These are phyloP conservation scores for Zygaena filipendulae DNA, from an alignment of 2,888 invertebrate genomes.

Conservation along the genomic window DNA sequence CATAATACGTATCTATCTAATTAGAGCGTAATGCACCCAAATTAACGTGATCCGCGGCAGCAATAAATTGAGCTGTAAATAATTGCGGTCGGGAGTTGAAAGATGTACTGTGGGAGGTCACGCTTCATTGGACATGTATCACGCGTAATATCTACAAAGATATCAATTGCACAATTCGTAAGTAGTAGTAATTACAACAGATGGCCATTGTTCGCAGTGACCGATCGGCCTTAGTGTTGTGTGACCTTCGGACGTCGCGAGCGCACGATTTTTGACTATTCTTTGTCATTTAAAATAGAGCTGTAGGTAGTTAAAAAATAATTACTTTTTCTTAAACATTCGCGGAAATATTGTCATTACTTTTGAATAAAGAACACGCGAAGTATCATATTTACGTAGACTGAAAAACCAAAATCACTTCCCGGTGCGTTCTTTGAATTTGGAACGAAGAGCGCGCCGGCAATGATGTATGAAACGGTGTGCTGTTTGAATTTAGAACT, in stretches of 20 bases:
- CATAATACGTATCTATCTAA: constrained; percentile 20
- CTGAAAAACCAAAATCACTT: too few species aligned
- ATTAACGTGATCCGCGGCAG: too few species aligned
- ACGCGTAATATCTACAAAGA: constrained; percentile 34
- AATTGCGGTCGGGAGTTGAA: constrained; percentile 7
- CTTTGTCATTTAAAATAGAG: constrained; percentile 28
- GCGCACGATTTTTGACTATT: constrained; percentile 60
- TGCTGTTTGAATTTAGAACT: too few species aligned
- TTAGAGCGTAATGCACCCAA: constrained; percentile 12
- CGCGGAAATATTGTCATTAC: too few species aligned
- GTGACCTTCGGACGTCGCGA: constrained; percentile 48
- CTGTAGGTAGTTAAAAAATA: constrained; percentile 24
- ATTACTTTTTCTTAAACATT: too few species aligned
- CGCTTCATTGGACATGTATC: constrained; percentile 21
- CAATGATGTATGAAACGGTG: too few species aligned
- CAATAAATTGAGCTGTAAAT: constrained; percentile 9
- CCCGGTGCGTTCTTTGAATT: too few species aligned
- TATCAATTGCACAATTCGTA: constrained; percentile 53
- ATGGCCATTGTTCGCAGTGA: constrained; percentile 61
- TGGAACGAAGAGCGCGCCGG: too few species aligned
- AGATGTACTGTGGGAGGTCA: constrained; percentile 13
- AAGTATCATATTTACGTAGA: too few species aligned
- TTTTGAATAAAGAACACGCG: too few species aligned
- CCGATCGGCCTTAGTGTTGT: constrained; percentile 48
- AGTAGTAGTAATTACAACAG: constrained; percentile 64